A percentile compares a stretch with the other conserved stretches of the same genome.
phyloP scores from a whole-genome alignment of 2,888 invertebrate species.

The Chalcis sispes region DNA sequence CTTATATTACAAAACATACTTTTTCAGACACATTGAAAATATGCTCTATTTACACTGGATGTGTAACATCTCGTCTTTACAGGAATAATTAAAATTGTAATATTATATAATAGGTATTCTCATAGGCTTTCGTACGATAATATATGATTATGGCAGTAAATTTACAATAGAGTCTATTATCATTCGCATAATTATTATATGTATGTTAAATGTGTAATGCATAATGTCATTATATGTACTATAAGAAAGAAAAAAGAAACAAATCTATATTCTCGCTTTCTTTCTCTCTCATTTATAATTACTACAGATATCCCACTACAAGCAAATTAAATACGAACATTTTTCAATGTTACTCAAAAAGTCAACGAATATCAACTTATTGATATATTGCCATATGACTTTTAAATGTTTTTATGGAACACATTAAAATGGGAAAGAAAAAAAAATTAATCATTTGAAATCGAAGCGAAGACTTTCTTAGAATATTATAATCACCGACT shows the following conservation, averaged over 20 bases:
- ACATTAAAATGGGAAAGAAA: constrained; percentile 43
- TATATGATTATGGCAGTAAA: constrained; percentile 76
- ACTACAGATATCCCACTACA: constrained; percentile 37
- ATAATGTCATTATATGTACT: constrained; percentile 59
- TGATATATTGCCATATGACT: constrained; percentile 37
- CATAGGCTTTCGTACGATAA: constrained; percentile 73
- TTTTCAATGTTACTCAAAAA: constrained; percentile 18
- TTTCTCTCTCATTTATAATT: constrained; percentile 23
- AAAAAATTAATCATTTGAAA: constrained; percentile 27
- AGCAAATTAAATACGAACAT: constrained; percentile 32
- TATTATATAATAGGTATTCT: constrained; percentile 69
- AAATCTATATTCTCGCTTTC: constrained; percentile 28
- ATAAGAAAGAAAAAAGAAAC: constrained; percentile 54
- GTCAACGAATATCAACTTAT: constrained; percentile 34
- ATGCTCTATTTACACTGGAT: constrained; percentile 75
- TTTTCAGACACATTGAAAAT: constrained; percentile 76
- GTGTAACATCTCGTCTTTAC: constrained; percentile 72
- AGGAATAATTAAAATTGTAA: constrained; percentile 67
- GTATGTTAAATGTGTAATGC: constrained; percentile 66
- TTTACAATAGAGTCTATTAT: constrained; percentile 75
- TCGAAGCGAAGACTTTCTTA: constrained; percentile 47
- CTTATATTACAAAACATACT: constrained; percentile 77
- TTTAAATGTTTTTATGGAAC: constrained; percentile 44
- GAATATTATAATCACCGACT: constrained; percentile 37
- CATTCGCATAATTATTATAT: constrained; percentile 61